phyloP scores from a whole-genome alignment of 2,797 vertebrate genomes.

The Coreius guichenoti region DNA sequence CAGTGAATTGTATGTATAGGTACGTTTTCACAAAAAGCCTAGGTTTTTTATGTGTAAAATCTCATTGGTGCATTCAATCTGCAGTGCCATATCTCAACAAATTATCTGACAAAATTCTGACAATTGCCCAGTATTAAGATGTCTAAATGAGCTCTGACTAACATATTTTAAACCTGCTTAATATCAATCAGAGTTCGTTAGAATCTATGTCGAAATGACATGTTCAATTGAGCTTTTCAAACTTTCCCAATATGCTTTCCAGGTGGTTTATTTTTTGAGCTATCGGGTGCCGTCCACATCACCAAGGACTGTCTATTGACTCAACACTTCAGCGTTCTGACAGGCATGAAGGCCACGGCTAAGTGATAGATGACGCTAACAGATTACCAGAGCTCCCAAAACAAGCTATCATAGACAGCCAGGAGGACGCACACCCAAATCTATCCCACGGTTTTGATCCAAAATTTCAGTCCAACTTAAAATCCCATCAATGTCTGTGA shows the following conservation, averaged over 20 bases:
- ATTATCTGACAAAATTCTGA: neutral
- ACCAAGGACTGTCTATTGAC: conserved; percentile 59
- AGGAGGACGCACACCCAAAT: neutral
- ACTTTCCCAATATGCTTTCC: conserved; percentile 48
- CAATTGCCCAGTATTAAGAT: conserved; percentile 28
- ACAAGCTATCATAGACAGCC: conserved; percentile 49
- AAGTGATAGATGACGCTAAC: conserved; percentile 55
- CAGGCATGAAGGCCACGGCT: conserved; percentile 56
- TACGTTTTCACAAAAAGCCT: neutral
- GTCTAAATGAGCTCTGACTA: neutral
- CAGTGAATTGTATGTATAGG: neutral
- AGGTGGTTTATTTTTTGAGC: conserved; percentile 52
- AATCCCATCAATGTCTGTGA: conserved; percentile 48
- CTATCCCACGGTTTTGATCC: conserved; percentile 29
- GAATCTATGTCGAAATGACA: conserved; percentile 33
- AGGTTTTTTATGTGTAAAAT: neutral
- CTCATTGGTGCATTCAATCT: neutral
- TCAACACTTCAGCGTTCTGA: conserved; percentile 49
- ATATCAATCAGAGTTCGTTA: conserved; percentile 20
- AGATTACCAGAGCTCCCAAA: conserved; percentile 52
- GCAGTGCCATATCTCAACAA: neutral
- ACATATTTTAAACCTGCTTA: conserved; percentile 29
- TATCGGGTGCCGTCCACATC: conserved; percentile 43
- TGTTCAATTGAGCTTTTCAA: conserved; percentile 46
- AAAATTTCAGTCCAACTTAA: conserved; percentile 41